Evolutionary conservation across 2,888 invertebrate species (phyloP).

Genomic region (Stenodera caucasica): DNA sequence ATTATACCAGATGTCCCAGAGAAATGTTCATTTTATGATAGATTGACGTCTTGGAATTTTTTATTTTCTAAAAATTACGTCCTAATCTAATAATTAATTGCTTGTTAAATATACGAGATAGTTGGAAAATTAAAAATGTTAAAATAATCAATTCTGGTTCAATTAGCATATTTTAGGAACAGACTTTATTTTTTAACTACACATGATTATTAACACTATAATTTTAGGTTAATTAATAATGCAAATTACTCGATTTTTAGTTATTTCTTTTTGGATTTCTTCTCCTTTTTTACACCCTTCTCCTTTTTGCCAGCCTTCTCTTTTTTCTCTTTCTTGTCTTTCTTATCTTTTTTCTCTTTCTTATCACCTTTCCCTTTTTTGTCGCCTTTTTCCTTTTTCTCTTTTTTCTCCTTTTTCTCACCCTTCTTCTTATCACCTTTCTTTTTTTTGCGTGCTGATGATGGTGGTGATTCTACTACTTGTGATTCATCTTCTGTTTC

Average conservation of each 20-base stretch:
- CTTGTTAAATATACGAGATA: neutral
- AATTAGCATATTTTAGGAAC: neutral
- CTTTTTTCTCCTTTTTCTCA: constrained; percentile 19
- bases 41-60: too few relatives aligned
- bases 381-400: constrained; percentile 17
- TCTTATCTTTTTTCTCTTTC: too few relatives aligned
- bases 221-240: neutral
- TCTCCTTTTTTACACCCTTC: too few relatives aligned
- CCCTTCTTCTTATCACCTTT: constrained; percentile 6
- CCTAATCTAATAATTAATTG: neutral
- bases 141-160: neutral
- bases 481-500: constrained; percentile 13
- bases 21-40: neutral
- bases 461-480: constrained; percentile 5
- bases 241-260: neutral
- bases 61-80: too few relatives aligned
- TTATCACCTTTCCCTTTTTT: too few relatives aligned
- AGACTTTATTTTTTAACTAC: neutral
- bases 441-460: constrained; percentile 14
- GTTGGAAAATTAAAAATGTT: neutral
- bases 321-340: neutral
- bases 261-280: neutral
- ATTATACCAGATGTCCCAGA: neutral
- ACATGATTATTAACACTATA: neutral
- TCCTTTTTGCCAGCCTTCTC: neutral